Conservation (phyloP, 2,888 invertebrate genomes). For the Clostera curtula region DNA sequence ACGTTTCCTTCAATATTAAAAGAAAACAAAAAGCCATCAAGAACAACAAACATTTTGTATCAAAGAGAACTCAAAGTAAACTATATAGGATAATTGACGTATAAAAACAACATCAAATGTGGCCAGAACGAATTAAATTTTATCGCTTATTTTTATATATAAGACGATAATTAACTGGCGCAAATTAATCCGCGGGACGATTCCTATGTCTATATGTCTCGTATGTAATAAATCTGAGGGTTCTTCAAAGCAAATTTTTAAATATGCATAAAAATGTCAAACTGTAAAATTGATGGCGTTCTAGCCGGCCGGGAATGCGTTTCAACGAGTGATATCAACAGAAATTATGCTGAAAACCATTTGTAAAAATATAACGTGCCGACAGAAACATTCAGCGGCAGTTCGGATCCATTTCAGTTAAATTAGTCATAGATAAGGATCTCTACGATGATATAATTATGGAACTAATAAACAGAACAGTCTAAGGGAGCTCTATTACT, state of each 20-base stretch:
- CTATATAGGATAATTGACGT: too few relatives aligned
- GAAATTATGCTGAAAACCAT: conserved; percentile 51
- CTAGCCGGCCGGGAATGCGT: conserved; percentile 43
- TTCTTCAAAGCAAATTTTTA: conserved; percentile 68
- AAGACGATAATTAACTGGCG: conserved; percentile 13
- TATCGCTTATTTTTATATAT: conserved; percentile 2
- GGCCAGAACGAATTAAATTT: not conserved
- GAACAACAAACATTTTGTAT: too few relatives aligned
- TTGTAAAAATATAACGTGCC: conserved; percentile 61
- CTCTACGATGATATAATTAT: conserved; percentile 13
- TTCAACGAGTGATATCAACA: conserved; percentile 51
- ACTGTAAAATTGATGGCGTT: conserved; percentile 57
- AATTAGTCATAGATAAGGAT: conserved; percentile 19
- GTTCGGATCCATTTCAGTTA: conserved; percentile 20
- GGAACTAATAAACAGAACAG: not conserved
- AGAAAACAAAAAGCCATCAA: too few relatives aligned
- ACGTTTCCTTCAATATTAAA: too few relatives aligned
- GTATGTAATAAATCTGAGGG: conserved; percentile 47
- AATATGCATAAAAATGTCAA: conserved; percentile 72
- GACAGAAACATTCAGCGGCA: conserved; percentile 35
- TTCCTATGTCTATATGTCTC: conserved; percentile 33
- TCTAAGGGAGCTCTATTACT: not conserved
- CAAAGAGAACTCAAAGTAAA: too few relatives aligned
- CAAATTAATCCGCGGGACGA: conserved; percentile 18
- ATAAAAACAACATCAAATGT: not conserved